Percentiles rank a stretch among this genome's conserved stretches.
These are phyloP conservation scores for Salvelinus fontinalis DNA, from an alignment of 2,113 vertebrate genomes.

Conservation along the genomic window DNA sequence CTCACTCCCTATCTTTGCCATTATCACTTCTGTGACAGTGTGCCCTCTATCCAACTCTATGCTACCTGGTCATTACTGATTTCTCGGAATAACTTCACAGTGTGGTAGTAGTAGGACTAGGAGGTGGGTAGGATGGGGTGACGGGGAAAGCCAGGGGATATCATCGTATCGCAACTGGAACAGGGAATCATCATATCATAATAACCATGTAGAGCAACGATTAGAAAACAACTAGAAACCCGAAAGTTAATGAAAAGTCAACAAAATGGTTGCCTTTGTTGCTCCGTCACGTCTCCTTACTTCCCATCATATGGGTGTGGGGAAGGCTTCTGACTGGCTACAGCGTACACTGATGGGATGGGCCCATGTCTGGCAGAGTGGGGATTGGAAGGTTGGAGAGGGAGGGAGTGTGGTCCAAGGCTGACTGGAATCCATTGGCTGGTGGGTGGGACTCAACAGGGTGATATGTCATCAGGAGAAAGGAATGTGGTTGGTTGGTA, in stretches of 20 bases:
- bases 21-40: no score
- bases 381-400: conserved; percentile 22
- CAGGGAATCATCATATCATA: conserved; percentile 46
- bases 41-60: conserved; percentile 30
- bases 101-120: conserved; percentile 53
- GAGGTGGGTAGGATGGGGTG: conserved; percentile 16
- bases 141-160: conserved; percentile 20
- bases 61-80: conserved; percentile 66
- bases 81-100: conserved; percentile 71
- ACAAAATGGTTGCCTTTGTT: conserved; percentile 60
- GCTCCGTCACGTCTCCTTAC: conserved; percentile 53
- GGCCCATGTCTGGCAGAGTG: conserved; percentile 49
- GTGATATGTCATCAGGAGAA: conserved; percentile 53
- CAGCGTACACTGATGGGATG: conserved; percentile 54
- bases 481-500: conserved; percentile 44
- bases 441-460: conserved; percentile 52
- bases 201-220: conserved; percentile 54
- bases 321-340: conserved; percentile 58
- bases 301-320: conserved; percentile 48
- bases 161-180: conserved; percentile 32
- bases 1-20: no score
- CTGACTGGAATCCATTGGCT: conserved; percentile 62
- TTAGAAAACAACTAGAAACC: conserved; percentile 67
- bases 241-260: conserved; percentile 52
- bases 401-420: conserved; percentile 48